Evolutionary conservation across 2,113 vertebrate genomes (phyloP), one percentile per base, ranked within the genome.

Genomic region (Megaceryle maxima): DNA sequence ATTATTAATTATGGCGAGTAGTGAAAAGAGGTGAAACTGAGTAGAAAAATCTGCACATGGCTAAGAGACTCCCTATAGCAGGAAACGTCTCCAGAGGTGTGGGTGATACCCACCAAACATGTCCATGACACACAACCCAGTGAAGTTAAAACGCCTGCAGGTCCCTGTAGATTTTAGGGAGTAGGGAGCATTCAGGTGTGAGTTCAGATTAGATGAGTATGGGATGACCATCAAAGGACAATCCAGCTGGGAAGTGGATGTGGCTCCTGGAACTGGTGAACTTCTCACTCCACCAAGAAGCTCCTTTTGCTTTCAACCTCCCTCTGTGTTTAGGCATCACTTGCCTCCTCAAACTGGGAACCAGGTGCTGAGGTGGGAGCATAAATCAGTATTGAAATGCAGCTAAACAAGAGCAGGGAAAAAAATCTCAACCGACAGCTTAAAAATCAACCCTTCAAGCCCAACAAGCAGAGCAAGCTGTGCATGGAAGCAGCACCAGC

Each of bases 401-500:
- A 53, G 72, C 19, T 20, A 28, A 43, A 50, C 0, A 0, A 62
- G 57, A 73, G 12, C 15, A 24, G 22, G 8, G 9, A 37, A 9
- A 69, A 69, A 75, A 57, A 2, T 8, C 66, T 85, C 57, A 85
- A 56, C 29, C 81, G 53, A 68, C 41, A 91, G 74, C 60, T 92
- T 80, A 46, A 85, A 85, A 94, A 53, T 4, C 73, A 94, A 15
- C 56, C 55, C 76, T 37, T 25, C 0, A 1, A 87, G 60, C 80
- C 51, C 76, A 78, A 79, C 66, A 64, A 51, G 5, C 83, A 64
- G 92, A 95, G 88, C 94, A 92, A 80, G 64, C 83, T 72, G 79
- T 11, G 9, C 76, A 81, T 39, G 79, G 88, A 74, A 95, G 90
- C 83, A 70, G 85, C 83, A 90, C 62, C 88, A 88, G 79, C 83